Conservation (phyloP, 2,888 invertebrate species). For the Caenorhabditis sp. region DNA sequence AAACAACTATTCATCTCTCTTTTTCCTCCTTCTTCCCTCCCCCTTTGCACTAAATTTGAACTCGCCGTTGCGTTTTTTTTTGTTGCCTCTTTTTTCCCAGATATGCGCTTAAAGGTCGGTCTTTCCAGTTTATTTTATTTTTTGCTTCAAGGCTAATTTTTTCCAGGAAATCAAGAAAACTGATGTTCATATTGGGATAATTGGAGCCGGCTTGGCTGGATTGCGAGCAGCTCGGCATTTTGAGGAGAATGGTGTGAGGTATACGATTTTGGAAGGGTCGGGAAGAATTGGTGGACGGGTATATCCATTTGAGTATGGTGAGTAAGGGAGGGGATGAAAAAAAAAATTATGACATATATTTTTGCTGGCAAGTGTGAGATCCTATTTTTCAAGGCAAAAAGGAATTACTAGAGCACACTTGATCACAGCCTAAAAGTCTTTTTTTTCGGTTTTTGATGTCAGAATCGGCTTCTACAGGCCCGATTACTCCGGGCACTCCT, state of each 20-base stretch:
- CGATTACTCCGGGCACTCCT: no score
- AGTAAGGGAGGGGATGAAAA: not conserved
- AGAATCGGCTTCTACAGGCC: no score
- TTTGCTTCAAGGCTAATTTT: no score
- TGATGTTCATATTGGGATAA: constrained; percentile 19
- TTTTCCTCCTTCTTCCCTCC: not conserved
- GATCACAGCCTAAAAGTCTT: no score
- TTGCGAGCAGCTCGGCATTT: constrained; percentile 40
- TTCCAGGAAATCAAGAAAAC: no score
- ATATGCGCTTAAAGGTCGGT: not conserved
- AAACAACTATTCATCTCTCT: not conserved
- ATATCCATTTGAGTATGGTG: constrained; percentile 53
- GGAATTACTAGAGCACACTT: no score
- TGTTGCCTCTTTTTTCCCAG: not conserved
- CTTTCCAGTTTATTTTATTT: no score
- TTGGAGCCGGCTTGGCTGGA: constrained; percentile 51
- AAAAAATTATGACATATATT: no score
- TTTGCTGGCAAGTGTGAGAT: no score
- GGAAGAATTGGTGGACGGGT: constrained; percentile 62
- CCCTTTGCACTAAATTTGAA: constrained; percentile 3
- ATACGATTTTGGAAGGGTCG: constrained; percentile 55
- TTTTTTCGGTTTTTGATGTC: no score
- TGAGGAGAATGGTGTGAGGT: constrained; percentile 32
- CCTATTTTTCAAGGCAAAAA: no score
- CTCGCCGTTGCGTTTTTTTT: not conserved